phyloP scores from a whole-genome alignment of 2,797 vertebrate genomes.

The Sebastes elongatus region DNA sequence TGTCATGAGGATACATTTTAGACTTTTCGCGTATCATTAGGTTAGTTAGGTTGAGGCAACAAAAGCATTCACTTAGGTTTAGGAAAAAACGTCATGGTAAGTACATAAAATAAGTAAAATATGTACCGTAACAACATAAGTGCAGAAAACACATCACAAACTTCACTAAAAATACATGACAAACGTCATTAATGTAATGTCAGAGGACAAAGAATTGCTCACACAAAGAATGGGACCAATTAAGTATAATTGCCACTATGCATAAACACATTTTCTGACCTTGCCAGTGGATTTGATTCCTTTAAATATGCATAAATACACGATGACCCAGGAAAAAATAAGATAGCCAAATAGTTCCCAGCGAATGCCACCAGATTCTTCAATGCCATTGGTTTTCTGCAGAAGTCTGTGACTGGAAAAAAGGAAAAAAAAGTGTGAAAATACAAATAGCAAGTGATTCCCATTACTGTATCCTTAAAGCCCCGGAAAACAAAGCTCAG shows the following conservation, averaged over 20 bases:
- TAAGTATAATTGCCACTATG: neutral
- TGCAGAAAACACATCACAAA: too few species aligned
- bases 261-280: constrained; percentile 54
- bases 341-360: constrained; percentile 83
- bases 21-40: too few species aligned
- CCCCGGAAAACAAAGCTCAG: neutral
- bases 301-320: constrained; percentile 85
- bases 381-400: constrained; percentile 77
- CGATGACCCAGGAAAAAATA: constrained; percentile 74
- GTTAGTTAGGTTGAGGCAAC: too few species aligned
- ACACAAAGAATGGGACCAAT: neutral
- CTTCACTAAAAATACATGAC: too few species aligned
- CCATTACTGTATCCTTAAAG: neutral
- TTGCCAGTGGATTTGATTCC: constrained; percentile 84
- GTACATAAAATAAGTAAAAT: too few species aligned
- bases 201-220: neutral
- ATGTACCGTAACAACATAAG: too few species aligned
- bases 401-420: constrained; percentile 73
- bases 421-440: neutral
- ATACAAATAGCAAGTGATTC: neutral
- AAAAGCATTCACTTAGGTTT: too few species aligned
- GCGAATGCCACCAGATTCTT: constrained; percentile 72
- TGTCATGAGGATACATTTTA: too few species aligned
- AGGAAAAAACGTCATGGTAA: too few species aligned
- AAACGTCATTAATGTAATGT: too few species aligned